Evolutionary conservation across 2,888 invertebrate genomes (phyloP).

Genomic region (Caenorhabditis wallacei): DNA sequence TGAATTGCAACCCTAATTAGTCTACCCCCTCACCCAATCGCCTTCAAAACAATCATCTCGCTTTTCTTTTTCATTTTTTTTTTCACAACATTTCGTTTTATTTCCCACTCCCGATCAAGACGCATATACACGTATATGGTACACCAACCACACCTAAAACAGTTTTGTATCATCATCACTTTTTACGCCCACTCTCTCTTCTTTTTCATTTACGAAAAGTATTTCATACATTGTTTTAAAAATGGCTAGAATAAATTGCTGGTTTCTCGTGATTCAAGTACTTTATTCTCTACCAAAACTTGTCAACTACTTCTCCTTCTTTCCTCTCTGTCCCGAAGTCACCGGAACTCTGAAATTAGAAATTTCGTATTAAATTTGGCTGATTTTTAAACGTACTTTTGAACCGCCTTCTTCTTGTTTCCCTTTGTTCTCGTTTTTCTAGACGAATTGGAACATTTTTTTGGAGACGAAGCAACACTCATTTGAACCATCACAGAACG

Average conservation of each 20-base stretch:
- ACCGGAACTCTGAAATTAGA: too few relatives aligned
- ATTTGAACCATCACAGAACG: constrained; percentile 19
- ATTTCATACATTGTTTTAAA: constrained; percentile 19
- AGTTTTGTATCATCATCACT: constrained; percentile 14
- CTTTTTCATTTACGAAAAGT: constrained; percentile 10
- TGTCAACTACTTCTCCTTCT: too few relatives aligned
- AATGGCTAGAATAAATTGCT: constrained; percentile 29
- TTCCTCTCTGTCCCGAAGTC: too few relatives aligned
- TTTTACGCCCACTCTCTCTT: neutral
- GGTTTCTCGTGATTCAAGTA: neutral
- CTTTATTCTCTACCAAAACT: too few relatives aligned
- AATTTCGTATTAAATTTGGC: too few relatives aligned
- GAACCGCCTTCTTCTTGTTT: neutral
- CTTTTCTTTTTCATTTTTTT: constrained; percentile 3
- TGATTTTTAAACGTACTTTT: too few relatives aligned
- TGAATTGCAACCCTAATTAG: neutral
- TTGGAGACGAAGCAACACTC: constrained; percentile 4
- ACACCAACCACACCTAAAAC: neutral
- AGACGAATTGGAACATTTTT: constrained; percentile 28
- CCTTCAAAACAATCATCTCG: constrained; percentile 3
- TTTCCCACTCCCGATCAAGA: neutral
- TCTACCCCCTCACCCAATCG: constrained; percentile 1
- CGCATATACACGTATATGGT: neutral
- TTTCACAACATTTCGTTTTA: neutral
- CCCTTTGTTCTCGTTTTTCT: constrained; percentile 19